Percentiles rank a stretch among this genome's conserved stretches.
Evolutionary conservation across 2,113 vertebrate genomes (phyloP).

Genomic region (Clinocottus analis): DNA sequence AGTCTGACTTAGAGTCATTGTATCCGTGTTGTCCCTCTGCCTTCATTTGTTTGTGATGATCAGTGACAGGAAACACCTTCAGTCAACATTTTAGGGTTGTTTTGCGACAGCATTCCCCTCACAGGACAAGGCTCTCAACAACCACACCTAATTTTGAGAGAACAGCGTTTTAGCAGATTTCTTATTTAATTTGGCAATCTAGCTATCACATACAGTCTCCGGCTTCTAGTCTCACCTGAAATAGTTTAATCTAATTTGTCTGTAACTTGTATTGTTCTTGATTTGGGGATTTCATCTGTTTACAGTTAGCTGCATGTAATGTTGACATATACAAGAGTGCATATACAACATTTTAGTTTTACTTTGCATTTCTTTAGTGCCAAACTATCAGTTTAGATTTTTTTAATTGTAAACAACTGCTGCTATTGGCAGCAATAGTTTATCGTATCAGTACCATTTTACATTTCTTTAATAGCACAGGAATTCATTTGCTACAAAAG

Average conservation of each 20-base stretch:
- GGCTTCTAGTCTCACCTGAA: neutral
- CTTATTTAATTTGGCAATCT: neutral
- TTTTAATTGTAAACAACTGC: neutral
- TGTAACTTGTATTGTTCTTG: too few species aligned
- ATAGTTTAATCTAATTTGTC: too few species aligned
- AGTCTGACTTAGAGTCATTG: neutral
- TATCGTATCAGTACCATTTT: neutral
- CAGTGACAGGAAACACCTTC: neutral
- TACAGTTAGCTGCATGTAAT: neutral
- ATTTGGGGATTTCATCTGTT: neutral
- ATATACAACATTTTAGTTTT: neutral
- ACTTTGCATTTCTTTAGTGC: neutral
- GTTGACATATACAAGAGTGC: neutral
- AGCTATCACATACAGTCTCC: neutral
- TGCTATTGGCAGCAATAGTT: neutral
- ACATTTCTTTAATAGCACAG: neutral
- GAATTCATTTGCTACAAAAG: too few species aligned
- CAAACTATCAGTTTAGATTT: neutral
- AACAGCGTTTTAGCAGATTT: neutral
- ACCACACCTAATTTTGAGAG: neutral
- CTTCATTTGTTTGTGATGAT: neutral
- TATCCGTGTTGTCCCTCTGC: neutral
- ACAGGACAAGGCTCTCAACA: neutral
- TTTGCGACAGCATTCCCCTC: neutral
- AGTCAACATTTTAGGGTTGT: constrained; percentile 17